Conservation (phyloP, 2,888 invertebrate genomes). For the Pecten maximus region DNA sequence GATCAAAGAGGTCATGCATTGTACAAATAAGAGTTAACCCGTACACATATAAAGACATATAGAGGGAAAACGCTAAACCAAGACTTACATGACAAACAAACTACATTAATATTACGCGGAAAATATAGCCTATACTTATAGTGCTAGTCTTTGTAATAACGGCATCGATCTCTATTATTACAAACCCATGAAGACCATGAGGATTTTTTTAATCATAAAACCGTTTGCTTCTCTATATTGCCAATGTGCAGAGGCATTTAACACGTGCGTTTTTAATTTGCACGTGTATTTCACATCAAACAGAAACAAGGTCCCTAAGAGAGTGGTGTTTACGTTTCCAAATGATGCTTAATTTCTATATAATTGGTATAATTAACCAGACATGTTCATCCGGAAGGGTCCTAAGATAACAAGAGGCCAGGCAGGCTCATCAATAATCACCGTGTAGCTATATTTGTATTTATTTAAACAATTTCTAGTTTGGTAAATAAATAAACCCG, state of each 20-base stretch:
- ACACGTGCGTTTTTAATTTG: neutral
- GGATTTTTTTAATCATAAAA: neutral
- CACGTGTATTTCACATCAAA: slow-evolving; percentile 13
- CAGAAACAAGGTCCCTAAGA: neutral
- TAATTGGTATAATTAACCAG: slow-evolving; percentile 4
- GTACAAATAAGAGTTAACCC: too few species aligned
- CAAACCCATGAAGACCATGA: neutral
- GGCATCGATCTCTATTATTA: too few species aligned
- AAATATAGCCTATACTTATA: too few species aligned
- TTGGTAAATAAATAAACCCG: slow-evolving; percentile 24
- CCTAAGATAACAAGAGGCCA: neutral
- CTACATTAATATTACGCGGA: too few species aligned
- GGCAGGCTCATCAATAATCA: neutral
- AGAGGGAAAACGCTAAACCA: too few species aligned
- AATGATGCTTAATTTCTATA: slow-evolving; percentile 14
- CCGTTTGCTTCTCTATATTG: neutral
- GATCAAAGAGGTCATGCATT: too few species aligned
- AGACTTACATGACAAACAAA: too few species aligned
- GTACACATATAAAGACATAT: too few species aligned
- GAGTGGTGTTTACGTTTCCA: neutral
- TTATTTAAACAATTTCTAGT: slow-evolving; percentile 22
- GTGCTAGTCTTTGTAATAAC: too few species aligned
- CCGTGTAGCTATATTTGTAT: neutral
- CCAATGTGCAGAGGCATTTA: neutral
- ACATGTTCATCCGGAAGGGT: neutral